These are phyloP conservation scores for Pyrgus malvae DNA, from an alignment of 2,888 invertebrate genomes.

Conservation along the genomic window DNA sequence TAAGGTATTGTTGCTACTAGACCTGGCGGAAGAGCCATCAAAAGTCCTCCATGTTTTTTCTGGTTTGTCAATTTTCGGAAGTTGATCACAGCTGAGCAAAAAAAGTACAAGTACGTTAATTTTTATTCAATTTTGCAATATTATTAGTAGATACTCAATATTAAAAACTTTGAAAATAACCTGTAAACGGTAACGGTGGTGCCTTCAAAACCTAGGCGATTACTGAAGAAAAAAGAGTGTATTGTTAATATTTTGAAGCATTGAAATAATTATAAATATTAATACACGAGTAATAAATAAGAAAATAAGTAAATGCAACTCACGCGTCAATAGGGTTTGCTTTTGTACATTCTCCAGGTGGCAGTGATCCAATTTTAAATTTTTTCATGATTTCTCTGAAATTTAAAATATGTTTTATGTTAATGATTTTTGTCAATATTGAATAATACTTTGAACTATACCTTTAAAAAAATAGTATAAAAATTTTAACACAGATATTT, in stretches of 20 bases:
- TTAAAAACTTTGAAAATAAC: not conserved
- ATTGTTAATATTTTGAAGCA: not conserved
- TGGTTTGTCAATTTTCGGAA: constrained; percentile 33
- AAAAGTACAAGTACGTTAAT: constrained; percentile 18
- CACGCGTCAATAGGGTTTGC: not conserved
- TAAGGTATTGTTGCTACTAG: constrained; percentile 26
- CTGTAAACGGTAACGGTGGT: constrained; percentile 11
- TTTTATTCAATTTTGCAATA: not conserved
- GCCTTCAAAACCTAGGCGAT: constrained; percentile 4
- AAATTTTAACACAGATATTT: not conserved
- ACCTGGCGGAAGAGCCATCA: constrained; percentile 48
- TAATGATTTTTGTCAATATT: not conserved
- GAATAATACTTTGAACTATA: too few species aligned
- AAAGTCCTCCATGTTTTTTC: constrained; percentile 52
- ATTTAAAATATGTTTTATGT: not conserved
- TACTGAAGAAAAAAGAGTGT: constrained; percentile 29
- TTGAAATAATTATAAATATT: too few species aligned
- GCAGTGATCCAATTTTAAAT: constrained; percentile 88
- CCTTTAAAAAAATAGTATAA: not conserved
- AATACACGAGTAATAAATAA: too few species aligned
- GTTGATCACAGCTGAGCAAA: constrained; percentile 35
- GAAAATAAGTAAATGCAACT: not conserved
- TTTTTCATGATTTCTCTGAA: constrained; percentile 88
- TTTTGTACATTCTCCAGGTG: constrained; percentile 39
- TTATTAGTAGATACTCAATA: constrained; percentile 2